These are phyloP conservation scores for Clepsis dumicolana DNA, from an alignment of 2,888 invertebrate genomes.

Conservation along the genomic window DNA sequence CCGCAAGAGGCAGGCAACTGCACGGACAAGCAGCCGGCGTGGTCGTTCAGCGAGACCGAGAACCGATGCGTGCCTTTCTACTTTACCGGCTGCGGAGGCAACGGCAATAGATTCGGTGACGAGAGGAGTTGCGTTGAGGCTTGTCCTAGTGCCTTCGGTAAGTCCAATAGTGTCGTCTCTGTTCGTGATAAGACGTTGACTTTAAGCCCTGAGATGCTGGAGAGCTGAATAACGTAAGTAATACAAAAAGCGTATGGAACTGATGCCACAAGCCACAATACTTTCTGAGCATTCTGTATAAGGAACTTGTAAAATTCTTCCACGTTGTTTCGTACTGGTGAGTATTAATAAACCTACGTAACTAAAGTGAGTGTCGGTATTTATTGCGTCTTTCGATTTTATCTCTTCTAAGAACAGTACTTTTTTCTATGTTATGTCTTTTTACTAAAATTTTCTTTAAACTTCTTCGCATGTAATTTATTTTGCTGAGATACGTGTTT, in stretches of 20 bases:
- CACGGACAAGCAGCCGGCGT: conserved; percentile 90
- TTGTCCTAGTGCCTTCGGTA: conserved; percentile 93
- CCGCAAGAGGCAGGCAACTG: conserved; percentile 92
- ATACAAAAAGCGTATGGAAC: background rate
- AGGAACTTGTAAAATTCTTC: no score
- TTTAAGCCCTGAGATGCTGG: background rate
- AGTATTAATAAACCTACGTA: no score
- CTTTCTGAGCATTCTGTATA: background rate
- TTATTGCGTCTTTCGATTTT: background rate
- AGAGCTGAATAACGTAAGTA: background rate
- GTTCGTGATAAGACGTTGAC: background rate
- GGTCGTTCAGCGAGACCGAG: conserved; percentile 94
- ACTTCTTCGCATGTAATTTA: background rate
- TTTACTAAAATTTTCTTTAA: background rate
- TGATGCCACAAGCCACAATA: background rate
- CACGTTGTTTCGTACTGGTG: background rate
- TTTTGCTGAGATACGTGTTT: background rate
- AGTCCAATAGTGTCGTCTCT: conserved; percentile 64
- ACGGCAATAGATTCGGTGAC: conserved; percentile 93
- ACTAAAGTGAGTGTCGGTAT: no score
- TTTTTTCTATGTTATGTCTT: background rate
- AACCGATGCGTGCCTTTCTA: conserved; percentile 97
- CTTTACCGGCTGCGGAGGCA: conserved; percentile 96
- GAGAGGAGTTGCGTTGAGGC: conserved; percentile 90
- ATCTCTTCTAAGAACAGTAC: background rate